These are phyloP conservation scores for Condylura cristata DNA, from an alignment of 2,113 vertebrate species.

Conservation along the genomic window DNA sequence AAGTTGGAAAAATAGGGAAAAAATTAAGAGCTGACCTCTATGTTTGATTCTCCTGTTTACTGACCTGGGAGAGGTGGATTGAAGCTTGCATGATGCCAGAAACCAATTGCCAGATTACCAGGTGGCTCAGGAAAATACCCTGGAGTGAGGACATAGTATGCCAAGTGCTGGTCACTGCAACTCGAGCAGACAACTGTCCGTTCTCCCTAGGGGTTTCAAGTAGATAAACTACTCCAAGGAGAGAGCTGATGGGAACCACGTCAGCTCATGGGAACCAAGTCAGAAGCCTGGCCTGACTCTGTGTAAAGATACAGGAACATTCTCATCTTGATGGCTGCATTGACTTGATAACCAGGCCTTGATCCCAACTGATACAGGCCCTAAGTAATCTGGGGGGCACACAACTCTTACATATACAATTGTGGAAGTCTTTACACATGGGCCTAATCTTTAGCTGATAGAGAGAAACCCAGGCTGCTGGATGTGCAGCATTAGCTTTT, in stretches of 20 bases:
- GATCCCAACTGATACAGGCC: constrained; percentile 5
- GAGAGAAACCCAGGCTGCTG: constrained; percentile 67
- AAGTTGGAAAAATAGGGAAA: neutral
- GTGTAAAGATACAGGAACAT: neutral
- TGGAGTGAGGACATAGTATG: neutral
- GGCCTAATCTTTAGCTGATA: constrained; percentile 70
- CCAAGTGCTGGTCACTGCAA: neutral
- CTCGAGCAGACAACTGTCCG: neutral
- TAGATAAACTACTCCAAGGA: constrained; percentile 17
- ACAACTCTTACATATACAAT: neutral
- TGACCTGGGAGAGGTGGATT: neutral
- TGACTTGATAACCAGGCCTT: neutral
- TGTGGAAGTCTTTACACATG: constrained; percentile 69
- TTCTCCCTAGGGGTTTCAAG: constrained; percentile 35
- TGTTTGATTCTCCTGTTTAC: neutral
- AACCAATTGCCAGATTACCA: neutral
- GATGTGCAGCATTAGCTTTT: constrained; percentile 54
- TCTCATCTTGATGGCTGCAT: neutral
- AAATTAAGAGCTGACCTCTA: constrained; percentile 21
- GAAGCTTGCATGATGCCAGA: neutral
- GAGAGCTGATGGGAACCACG: neutral
- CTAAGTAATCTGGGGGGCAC: constrained; percentile 6
- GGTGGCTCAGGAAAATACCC: neutral
- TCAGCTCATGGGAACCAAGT: neutral
- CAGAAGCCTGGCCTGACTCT: neutral